A percentile compares a stretch with the other conserved stretches of the same genome.
Evolutionary conservation across 2,797 vertebrate species (phyloP).

Genomic region (Pipistrellus pipistrellus): DNA sequence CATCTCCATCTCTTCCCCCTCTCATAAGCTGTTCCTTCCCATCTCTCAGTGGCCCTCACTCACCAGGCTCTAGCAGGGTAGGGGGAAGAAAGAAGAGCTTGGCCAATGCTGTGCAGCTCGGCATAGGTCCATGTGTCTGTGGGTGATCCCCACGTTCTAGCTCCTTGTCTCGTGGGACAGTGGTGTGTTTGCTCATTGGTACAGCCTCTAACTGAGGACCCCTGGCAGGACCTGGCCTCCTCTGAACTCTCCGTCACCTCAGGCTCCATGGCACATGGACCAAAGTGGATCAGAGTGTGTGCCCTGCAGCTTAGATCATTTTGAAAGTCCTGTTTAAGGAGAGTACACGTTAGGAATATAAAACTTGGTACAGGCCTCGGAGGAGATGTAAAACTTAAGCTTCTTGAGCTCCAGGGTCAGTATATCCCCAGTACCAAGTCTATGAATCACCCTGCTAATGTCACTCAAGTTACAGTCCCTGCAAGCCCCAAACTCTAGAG

Average conservation of each 20-base stretch:
- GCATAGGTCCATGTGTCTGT: too few relatives aligned
- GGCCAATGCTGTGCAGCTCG: rapidly evolving
- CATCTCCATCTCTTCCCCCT: not conserved
- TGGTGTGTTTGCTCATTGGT: not conserved
- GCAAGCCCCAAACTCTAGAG: not conserved
- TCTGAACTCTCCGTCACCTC: not conserved
- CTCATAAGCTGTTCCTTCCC: not conserved
- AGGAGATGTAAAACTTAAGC: not conserved
- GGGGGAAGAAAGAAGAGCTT: not conserved
- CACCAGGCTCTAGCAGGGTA: not conserved
- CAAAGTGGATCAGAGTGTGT: too few relatives aligned
- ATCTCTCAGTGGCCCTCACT: rapidly evolving
- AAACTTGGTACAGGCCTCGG: not conserved
- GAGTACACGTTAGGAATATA: not conserved
- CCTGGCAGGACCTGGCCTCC: not conserved
- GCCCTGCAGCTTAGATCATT: not conserved
- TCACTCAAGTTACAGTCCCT: not conserved
- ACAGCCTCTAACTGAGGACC: rapidly evolving
- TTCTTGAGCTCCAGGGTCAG: not conserved
- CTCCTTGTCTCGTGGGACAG: not conserved
- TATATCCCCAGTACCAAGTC: not conserved
- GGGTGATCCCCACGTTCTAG: not conserved
- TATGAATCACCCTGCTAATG: not conserved
- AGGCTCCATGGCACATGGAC: not conserved
- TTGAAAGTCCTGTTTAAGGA: not conserved